Base-by-base conservation (phyloP, 2,113 vertebrate species). In the Tursiops truncatus region DNA sequence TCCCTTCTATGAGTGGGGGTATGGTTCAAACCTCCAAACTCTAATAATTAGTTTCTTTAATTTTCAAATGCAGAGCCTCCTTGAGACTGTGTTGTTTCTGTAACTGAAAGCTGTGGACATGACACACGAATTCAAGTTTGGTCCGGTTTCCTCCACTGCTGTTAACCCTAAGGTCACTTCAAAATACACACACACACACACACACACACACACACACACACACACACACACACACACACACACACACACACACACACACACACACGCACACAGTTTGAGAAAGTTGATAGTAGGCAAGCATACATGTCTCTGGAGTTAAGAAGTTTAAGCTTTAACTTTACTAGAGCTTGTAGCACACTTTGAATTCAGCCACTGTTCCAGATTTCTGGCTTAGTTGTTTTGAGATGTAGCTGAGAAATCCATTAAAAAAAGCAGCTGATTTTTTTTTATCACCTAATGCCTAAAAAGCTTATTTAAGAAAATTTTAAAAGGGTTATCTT, bases 381-480 rank as follows among this genome's bases (percentile, higher is more conserved):
- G 1, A 80, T 68, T 85, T 89, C 44, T 85, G 73, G 11, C 14
- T 53, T 82, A 18, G 17, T 31, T 74, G 8, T 80, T 31, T 89
- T 67, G 71, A 76, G 77, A 84, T 74, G 44, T 87, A 56, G 23
- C 58, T n/a, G 25, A 79, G 47, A 90, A 94, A 47, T 70, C 38
- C 53, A 47, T 58, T 81, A 76, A 92, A 94, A 81, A 80, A 62
- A 92, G 62, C 21, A 92, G 50, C n/a, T 13, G 62, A 14, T 63
- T 36, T 50, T 79, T 79, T 94, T 88, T 74, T 1, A 92, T 91
- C 68, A 96, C 28, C 41, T n/a, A 88, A 83, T 88, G 44, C 53
- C 88, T 82, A 26, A 82, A 91, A 91, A 68, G 28, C 47, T 76
- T 92, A 81, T 82, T 95, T 58, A 68, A 80, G 82, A 81, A 73